Evolutionary conservation across 2,113 vertebrate genomes (phyloP).

Genomic region (Microtus montanus): DNA sequence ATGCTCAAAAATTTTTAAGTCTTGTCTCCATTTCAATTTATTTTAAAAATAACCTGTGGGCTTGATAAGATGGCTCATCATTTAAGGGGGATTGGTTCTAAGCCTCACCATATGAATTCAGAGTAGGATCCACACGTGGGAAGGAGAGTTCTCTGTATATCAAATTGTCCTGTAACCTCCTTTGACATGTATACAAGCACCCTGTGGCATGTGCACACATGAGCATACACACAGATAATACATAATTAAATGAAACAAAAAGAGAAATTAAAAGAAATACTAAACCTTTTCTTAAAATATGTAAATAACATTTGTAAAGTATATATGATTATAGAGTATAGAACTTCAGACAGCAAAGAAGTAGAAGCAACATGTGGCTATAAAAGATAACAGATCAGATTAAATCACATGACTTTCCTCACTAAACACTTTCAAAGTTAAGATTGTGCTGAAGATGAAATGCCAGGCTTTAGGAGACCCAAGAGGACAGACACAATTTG

Average conservation of each 20-base stretch:
- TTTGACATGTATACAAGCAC: neutral
- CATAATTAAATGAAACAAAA: neutral
- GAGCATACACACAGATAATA: too few relatives aligned
- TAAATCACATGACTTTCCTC: neutral
- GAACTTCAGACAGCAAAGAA: constrained; percentile 3
- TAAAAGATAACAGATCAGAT: neutral
- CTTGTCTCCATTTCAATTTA: neutral
- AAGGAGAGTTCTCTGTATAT: neutral
- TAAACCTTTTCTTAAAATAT: neutral
- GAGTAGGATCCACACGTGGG: neutral
- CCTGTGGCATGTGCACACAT: neutral
- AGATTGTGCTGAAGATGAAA: neutral
- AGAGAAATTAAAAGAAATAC: neutral
- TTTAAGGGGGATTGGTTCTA: neutral
- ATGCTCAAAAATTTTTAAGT: neutral
- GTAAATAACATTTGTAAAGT: neutral
- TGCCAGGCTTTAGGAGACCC: neutral
- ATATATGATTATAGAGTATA: neutral
- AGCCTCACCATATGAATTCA: too few relatives aligned
- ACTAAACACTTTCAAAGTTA: neutral
- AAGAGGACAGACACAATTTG: neutral
- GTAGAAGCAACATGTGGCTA: accelerated
- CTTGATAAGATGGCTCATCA: neutral
- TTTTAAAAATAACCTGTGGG: neutral
- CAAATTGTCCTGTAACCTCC: accelerated